A percentile compares a stretch with the other conserved stretches of the same genome.
Evolutionary conservation across 1,140 invertebrate species (phyloP).

Genomic region (Platyura marginata): DNA sequence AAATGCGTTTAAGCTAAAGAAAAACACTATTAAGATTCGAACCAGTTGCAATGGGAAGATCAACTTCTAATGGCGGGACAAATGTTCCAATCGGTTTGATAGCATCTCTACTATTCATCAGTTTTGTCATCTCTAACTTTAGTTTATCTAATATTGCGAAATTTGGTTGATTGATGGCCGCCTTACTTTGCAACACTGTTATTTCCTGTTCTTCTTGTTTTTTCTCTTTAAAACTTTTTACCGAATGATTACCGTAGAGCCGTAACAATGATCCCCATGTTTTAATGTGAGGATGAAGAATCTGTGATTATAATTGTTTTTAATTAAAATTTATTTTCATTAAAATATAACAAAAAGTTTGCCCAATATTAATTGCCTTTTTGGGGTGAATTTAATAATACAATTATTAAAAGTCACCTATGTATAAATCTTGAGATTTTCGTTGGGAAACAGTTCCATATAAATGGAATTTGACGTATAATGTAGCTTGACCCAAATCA

Average conservation of each 20-base stretch:
- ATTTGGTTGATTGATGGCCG: conserved; percentile 81
- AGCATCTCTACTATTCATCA: conserved; percentile 43
- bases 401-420: too few species aligned
- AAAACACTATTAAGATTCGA: conserved; percentile 38
- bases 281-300: conserved; percentile 76
- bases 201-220: conserved; percentile 91
- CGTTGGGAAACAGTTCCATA: too few species aligned
- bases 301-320: conserved; percentile 28
- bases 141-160: conserved; percentile 84
- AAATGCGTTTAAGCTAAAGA: too few species aligned
- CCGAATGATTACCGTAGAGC: conserved; percentile 81
- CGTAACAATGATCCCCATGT: conserved; percentile 90
- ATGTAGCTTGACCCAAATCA: too few species aligned
- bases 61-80: conserved; percentile 38
- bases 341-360: too few species aligned
- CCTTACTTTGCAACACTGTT: conserved; percentile 75
- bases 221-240: conserved; percentile 85
- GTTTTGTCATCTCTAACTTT: conserved; percentile 69
- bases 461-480: too few species aligned
- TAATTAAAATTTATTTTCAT: too few species aligned
- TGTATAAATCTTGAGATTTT: too few species aligned
- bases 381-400: too few species aligned
- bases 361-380: too few species aligned
- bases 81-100: conserved; percentile 58
- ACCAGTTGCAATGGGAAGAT: conserved; percentile 45